Evolutionary conservation across 2,888 invertebrate species (phyloP).

Genomic region (Tiphia femorata): DNA sequence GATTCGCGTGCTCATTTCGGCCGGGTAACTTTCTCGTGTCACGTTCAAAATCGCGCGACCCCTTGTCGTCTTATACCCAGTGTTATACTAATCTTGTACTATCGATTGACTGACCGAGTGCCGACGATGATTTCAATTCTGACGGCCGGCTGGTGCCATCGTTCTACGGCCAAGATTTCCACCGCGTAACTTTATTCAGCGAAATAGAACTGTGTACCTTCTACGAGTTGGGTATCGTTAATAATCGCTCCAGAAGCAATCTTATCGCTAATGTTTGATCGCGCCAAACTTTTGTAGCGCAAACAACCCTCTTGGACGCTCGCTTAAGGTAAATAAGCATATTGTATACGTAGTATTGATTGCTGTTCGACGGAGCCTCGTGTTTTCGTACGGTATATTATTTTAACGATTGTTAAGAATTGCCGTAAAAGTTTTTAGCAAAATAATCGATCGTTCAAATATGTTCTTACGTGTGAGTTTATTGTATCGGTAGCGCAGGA

Average conservation of each 20-base stretch:
- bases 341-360: background rate
- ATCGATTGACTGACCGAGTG: slow-evolving; percentile 57
- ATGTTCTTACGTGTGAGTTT: too few relatives aligned
- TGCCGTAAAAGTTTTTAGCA: background rate
- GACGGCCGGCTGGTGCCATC: slow-evolving; percentile 4
- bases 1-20: background rate
- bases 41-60: background rate
- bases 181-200: too few relatives aligned
- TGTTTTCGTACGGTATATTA: too few relatives aligned
- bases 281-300: too few relatives aligned
- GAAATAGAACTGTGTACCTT: too few relatives aligned
- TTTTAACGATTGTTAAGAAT: too few relatives aligned
- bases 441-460: too few relatives aligned
- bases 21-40: background rate
- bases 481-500: too few relatives aligned
- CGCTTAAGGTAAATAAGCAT: background rate
- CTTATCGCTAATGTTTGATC: too few relatives aligned
- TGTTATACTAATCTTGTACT: slow-evolving; percentile 53
- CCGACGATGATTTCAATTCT: slow-evolving; percentile 40
- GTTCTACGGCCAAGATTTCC: too few relatives aligned
- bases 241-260: too few relatives aligned
- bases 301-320: background rate
- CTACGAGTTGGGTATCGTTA: too few relatives aligned
- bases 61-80: slow-evolving; percentile 22
- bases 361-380: slow-evolving; percentile 1